Base-by-base conservation (phyloP, 2,888 invertebrate genomes). In the Mesopsocus fuscifrons region DNA sequence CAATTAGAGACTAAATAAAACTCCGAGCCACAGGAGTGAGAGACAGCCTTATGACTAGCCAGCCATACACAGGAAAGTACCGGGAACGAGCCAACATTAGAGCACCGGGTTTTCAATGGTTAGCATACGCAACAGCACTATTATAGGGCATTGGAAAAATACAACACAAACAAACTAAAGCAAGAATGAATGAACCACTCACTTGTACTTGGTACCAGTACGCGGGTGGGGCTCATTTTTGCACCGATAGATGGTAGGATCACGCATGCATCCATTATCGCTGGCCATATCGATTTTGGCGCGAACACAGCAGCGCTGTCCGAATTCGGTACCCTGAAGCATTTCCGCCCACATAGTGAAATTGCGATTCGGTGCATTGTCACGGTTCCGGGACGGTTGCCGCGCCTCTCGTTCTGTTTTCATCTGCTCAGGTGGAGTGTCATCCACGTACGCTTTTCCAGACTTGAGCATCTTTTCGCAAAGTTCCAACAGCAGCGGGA, bases 241-340 rank as follows among this genome's bases (percentile, higher is more conserved):
- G 59, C 74, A 77, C 13, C 98, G 70, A 61, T 95, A 99, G 55
- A 99, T 94, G 18, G 97, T 95, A 22, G 98, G 98, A 67, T 99
- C 98, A 26, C 98, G 69, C 74, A 99, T 65, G 54, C 95, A 97
- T 2, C 98, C 98, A 61, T 98, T 99, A 15, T 77, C 67, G 0
- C 92, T 92, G 53, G 78, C 72, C 91, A 97, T 97, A 62, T 95
- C 89, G 46, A 99, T 94, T 67, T 94, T 97, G 0, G 94, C 94
- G 42, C 98, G 72, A 1, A 98, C 89, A 57, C 94, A 94, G 58
- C 88, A 95, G 52, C 77, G 76, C 47, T 83, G 78, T 0, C 98
- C 98, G 3, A 62, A 57, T 8, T 64, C 66, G 0, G 77, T 72
- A 1, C 89, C 97, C 45, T 72, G 71, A 55, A 84, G 74, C 98